Percentiles rank a stretch among this genome's conserved stretches.
Conservation (phyloP, 2,113 vertebrate genomes). For the Synodontis membranacea region DNA sequence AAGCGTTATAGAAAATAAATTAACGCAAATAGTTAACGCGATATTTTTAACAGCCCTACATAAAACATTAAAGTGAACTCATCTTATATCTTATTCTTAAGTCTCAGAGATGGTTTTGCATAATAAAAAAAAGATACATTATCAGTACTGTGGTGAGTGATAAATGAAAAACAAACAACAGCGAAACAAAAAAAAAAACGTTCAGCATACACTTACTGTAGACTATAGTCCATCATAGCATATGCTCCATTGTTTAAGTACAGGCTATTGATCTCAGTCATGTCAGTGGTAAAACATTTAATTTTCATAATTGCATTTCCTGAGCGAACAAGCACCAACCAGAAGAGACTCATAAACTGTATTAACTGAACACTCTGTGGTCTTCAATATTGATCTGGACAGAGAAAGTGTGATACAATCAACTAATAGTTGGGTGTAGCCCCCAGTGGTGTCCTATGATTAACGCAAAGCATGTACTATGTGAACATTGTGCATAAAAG, state of each 20-base stretch:
- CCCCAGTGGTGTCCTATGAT: not conserved
- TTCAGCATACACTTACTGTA: not conserved
- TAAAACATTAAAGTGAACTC: not conserved
- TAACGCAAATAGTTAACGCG: no score
- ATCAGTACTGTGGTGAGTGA: not conserved
- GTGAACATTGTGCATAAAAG: not conserved
- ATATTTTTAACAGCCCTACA: no score
- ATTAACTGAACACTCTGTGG: not conserved
- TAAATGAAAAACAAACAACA: not conserved
- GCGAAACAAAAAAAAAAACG: not conserved
- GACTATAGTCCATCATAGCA: not conserved
- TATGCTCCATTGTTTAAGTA: not conserved
- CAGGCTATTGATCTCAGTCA: not conserved
- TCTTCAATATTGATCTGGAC: slow-evolving; percentile 1
- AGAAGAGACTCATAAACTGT: slow-evolving; percentile 9
- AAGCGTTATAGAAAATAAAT: no score
- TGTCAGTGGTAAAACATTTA: not conserved
- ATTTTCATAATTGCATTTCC: slow-evolving; percentile 1
- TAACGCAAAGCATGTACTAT: not conserved
- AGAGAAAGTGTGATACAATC: slow-evolving; percentile 18
- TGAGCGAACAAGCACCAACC: slow-evolving; percentile 37
- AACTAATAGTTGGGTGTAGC: not conserved
- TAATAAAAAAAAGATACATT: not conserved
- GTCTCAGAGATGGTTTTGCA: not conserved
- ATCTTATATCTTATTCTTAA: not conserved